A percentile compares a stretch with the other conserved stretches of the same genome.
These are phyloP conservation scores for Nymphicus hollandicus DNA, from an alignment of 2,113 vertebrate species.

Conservation along the genomic window DNA sequence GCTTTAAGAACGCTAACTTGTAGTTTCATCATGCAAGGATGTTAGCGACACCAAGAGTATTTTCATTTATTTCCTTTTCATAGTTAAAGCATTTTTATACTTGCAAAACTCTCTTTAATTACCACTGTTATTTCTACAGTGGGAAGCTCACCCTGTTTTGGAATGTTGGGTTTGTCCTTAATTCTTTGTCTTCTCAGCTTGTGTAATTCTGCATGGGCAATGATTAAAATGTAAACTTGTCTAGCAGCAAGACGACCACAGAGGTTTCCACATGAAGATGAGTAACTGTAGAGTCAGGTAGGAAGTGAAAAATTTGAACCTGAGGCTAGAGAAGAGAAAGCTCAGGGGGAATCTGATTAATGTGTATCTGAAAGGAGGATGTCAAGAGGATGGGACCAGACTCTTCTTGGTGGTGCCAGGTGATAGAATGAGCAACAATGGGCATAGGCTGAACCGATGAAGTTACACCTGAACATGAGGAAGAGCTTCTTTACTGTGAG, in stretches of 20 bases:
- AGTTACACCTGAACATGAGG: not conserved
- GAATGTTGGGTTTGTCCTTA: slow-evolving; percentile 16
- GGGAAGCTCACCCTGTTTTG: not conserved
- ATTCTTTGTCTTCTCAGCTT: not conserved
- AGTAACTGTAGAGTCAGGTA: not conserved
- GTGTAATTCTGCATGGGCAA: not conserved
- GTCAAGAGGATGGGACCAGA: not conserved
- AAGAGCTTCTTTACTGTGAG: not conserved
- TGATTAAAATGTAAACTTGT: not conserved
- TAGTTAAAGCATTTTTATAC: not conserved
- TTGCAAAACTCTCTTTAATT: slow-evolving; percentile 33
- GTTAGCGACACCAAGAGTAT: not conserved
- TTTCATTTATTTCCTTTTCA: not conserved
- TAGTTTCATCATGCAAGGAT: not conserved
- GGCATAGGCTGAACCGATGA: not conserved
- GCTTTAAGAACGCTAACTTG: not conserved
- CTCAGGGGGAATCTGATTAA: not conserved
- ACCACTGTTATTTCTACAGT: slow-evolving; percentile 2
- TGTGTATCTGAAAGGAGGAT: not conserved
- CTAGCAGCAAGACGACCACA: not conserved
- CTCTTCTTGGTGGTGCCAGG: not conserved
- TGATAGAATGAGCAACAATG: not conserved
- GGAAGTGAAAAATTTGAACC: not conserved
- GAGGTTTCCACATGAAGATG: not conserved
- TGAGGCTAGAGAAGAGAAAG: not conserved